Conservation (phyloP, 2,888 invertebrate species). For the Euproctis similis region DNA sequence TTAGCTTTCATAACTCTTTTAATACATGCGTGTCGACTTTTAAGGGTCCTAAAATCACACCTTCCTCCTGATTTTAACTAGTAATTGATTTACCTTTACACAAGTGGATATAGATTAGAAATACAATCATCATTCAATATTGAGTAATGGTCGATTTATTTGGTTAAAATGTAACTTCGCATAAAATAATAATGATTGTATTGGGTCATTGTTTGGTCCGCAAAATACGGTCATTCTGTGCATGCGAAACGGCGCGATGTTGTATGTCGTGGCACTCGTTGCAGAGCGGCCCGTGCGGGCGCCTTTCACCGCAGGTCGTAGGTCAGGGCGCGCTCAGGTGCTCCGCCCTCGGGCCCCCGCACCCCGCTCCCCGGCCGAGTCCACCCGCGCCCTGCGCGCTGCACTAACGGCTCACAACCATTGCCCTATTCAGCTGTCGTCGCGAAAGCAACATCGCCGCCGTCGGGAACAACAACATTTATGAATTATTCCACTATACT, state of each 20-base stretch:
- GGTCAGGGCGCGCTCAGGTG: conserved; percentile 76
- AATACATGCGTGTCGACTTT: too few relatives aligned
- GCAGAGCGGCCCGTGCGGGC: conserved; percentile 61
- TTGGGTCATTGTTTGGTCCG: conserved; percentile 36
- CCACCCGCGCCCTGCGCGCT: conserved; percentile 25
- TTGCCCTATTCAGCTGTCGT: conserved; percentile 72
- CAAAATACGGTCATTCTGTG: conserved; percentile 49
- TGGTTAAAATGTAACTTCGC: too few relatives aligned
- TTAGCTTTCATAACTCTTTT: too few relatives aligned
- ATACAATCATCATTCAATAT: too few relatives aligned
- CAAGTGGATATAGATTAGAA: too few relatives aligned
- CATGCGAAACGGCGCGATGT: conserved; percentile 48
- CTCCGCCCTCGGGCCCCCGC: conserved; percentile 58
- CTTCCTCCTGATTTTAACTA: too few relatives aligned
- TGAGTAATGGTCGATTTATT: too few relatives aligned
- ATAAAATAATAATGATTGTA: conserved; percentile 11
- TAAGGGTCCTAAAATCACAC: too few relatives aligned
- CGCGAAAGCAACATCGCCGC: conserved; percentile 55
- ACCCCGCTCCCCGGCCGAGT: conserved; percentile 23
- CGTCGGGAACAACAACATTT: conserved; percentile 60
- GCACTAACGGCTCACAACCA: conserved; percentile 56
- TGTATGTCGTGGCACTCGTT: conserved; percentile 46
- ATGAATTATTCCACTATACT: conserved; percentile 68
- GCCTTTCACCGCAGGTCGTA: conserved; percentile 74
- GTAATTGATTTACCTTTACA: too few relatives aligned